A percentile compares a stretch with the other conserved stretches of the same genome.
Conservation (phyloP, 1,140 invertebrate genomes). For the Rhopalosiphum maidis region DNA sequence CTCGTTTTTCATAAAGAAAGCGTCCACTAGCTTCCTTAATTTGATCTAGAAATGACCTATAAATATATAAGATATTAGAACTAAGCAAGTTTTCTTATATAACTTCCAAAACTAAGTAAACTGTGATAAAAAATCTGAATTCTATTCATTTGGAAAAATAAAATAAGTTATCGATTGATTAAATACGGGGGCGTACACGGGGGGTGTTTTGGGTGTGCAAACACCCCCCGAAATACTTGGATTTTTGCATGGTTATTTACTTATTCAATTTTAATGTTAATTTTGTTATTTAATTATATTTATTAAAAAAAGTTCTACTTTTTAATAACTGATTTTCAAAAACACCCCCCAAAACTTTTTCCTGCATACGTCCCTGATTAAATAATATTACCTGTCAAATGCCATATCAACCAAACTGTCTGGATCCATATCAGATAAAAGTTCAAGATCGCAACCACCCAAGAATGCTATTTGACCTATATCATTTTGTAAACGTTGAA, state of each 20-base stretch:
- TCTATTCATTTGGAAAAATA: neutral
- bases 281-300: no score
- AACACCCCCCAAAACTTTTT: no score
- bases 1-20: conserved; percentile 79
- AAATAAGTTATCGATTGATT: neutral
- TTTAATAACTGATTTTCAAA: no score
- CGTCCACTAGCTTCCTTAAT: conserved; percentile 82
- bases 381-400: conserved; percentile 68
- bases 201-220: no score
- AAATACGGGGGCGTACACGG: no score
- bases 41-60: conserved; percentile 78
- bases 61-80: conserved; percentile 60
- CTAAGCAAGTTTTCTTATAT: neutral
- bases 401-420: conserved; percentile 80
- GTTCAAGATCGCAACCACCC: conserved; percentile 78
- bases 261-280: no score
- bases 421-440: conserved; percentile 84
- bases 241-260: no score
- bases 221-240: no score
- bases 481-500: conserved; percentile 78
- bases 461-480: conserved; percentile 81
- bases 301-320: no score
- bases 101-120: neutral
- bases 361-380: no score
- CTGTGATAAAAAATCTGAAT: neutral